Conservation (phyloP, 2,797 vertebrate genomes). For the Sebastiscus albofasciatus region DNA sequence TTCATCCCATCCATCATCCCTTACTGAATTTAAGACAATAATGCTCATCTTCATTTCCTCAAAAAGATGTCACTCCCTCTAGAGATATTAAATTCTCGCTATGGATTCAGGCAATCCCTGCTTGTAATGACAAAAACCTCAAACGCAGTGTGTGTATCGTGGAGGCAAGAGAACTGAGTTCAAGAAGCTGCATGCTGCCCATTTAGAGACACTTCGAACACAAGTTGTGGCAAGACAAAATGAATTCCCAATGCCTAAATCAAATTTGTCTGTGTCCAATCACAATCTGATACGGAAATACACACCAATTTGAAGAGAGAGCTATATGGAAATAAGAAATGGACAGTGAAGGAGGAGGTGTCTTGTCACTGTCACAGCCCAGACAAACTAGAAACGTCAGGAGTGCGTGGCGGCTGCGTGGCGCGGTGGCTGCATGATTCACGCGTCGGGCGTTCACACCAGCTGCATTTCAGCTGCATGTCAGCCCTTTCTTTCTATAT, state of each 20-base stretch:
- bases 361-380: neutral
- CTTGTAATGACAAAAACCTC: slow-evolving; percentile 20
- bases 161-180: neutral
- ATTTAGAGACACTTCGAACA: slow-evolving; percentile 14
- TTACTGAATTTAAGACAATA: slow-evolving; percentile 10
- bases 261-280: slow-evolving; percentile 58
- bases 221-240: slow-evolving; percentile 19
- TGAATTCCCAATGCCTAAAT: slow-evolving; percentile 49
- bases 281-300: slow-evolving; percentile 46
- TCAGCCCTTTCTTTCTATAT: too few relatives aligned
- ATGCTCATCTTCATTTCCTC: neutral
- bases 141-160: neutral
- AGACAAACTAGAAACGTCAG: too few relatives aligned
- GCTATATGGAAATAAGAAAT: slow-evolving; percentile 6
- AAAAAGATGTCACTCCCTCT: slow-evolving; percentile 1
- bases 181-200: slow-evolving; percentile 11
- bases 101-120: slow-evolving; percentile 18
- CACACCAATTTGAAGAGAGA: slow-evolving; percentile 22
- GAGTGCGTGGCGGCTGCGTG: too few relatives aligned
- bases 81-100: slow-evolving; percentile 12
- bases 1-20: slow-evolving; percentile 7
- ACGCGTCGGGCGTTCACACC: too few relatives aligned
- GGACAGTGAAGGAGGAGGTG: slow-evolving; percentile 13
- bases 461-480: too few relatives aligned
- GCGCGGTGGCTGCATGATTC: too few relatives aligned